Evolutionary conservation across 1,140 invertebrate genomes (phyloP), one percentile per base, ranked within the genome.

Genomic region (Sitodiplosis mosellana): DNA sequence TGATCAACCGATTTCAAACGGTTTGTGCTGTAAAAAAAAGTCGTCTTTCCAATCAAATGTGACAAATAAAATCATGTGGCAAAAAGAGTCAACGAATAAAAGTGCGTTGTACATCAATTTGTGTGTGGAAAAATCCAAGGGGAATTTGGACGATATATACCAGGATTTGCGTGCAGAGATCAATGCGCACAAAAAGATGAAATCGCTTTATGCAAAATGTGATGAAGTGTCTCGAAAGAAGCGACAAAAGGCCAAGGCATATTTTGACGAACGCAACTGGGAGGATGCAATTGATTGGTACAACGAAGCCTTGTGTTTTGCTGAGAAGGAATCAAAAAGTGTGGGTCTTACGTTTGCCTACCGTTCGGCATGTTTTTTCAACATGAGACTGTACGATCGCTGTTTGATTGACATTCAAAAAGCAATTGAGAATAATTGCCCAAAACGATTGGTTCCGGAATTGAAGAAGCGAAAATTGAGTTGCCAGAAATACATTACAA

Each of bases 271-370:
- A 41, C 59, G 63, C 46, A 58, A 70, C 48, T 58, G 71, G 53
- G 66, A 67, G 54, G 56, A 67, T 49, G 71, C 71, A 22, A 65
- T 69, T 52, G 67, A 73, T 58, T 67, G 70, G 56, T 80, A 80
- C 55, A 76, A 76, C 49, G 68, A 74, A 59, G 74, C 77, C 52
- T 65, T 80, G 49, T 65, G 71, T 18, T 67, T 64, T 64, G 73
- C 76, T 34, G 67, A 69, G 46, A 53, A 59, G 8, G 57, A 63
- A 38, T 75, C 74, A 18, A 64, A 72, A 50, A 67, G 71, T 57
- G 65, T 78, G 49, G 63, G 69, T 15, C 60, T 79, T 33, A 76
- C 77, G n/a, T 73, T 76, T 61, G 76, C 71, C n/a, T 83, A 83
- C 57, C 71, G 81, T 56, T 82, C 81, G 20, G 78, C 77, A 22